phyloP scores from a whole-genome alignment of 2,888 invertebrate genomes.

The Bombyx huttoni region DNA sequence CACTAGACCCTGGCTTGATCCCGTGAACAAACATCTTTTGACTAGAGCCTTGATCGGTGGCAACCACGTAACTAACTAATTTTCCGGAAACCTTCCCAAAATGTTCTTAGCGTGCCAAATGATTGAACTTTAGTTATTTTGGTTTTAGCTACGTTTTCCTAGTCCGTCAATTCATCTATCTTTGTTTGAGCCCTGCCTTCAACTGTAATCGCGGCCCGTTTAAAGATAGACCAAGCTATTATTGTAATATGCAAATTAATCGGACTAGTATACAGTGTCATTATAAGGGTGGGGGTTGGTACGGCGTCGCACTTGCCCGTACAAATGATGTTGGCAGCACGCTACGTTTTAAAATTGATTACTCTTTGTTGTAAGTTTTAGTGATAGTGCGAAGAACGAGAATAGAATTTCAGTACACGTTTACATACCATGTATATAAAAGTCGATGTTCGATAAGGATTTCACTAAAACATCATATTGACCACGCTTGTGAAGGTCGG shows the following conservation, averaged over 20 bases:
- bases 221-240: slow-evolving; percentile 28
- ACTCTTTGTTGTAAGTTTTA: background rate
- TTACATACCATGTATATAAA: too few species aligned
- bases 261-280: slow-evolving; percentile 49
- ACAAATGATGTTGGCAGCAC: slow-evolving; percentile 30
- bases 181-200: slow-evolving; percentile 14
- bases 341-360: slow-evolving; percentile 29
- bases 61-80: background rate
- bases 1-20: slow-evolving; percentile 66
- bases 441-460: too few species aligned
- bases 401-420: too few species aligned
- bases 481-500: too few species aligned
- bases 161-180: slow-evolving; percentile 2
- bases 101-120: background rate
- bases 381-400: background rate
- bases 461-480: too few species aligned
- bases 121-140: background rate
- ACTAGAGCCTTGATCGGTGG: background rate
- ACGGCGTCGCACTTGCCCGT: slow-evolving; percentile 39
- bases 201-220: slow-evolving; percentile 2
- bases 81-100: background rate
- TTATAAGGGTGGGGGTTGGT: slow-evolving; percentile 47
- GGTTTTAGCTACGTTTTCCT: background rate
- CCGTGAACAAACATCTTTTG: slow-evolving; percentile 72
- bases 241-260: slow-evolving; percentile 62